Evolutionary conservation across 2,888 invertebrate species (phyloP).

Genomic region (Embidobia sp.): DNA sequence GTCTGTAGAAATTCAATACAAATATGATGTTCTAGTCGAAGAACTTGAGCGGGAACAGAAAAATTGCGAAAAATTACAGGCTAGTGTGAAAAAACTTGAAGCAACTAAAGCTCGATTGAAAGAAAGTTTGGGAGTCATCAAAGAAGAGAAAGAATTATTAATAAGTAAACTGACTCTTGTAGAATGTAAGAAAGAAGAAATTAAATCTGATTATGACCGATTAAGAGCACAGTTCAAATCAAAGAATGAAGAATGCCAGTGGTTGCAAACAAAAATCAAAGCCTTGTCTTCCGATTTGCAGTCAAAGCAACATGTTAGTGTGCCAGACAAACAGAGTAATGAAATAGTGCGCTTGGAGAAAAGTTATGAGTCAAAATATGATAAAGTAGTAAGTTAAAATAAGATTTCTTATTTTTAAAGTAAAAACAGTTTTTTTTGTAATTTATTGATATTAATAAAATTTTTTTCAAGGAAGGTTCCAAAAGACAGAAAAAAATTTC

Average conservation of each 20-base stretch:
- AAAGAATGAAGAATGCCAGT: constrained; percentile 83
- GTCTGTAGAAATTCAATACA: constrained; percentile 70
- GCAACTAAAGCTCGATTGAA: constrained; percentile 82
- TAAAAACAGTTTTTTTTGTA: too few species aligned
- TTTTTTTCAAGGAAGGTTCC: too few species aligned
- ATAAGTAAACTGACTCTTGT: constrained; percentile 73
- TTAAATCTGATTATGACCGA: constrained; percentile 82
- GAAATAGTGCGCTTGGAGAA: constrained; percentile 13
- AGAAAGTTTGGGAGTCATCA: constrained; percentile 82
- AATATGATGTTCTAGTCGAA: constrained; percentile 69
- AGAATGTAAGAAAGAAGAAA: constrained; percentile 82
- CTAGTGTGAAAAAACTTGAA: constrained; percentile 81
- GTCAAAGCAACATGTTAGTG: constrained; percentile 82
- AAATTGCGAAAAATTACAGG: constrained; percentile 80
- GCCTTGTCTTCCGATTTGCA: constrained; percentile 83
- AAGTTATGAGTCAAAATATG: constrained; percentile 19
- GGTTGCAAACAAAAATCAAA: constrained; percentile 82
- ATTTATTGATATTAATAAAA: too few species aligned
- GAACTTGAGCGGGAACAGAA: constrained; percentile 70
- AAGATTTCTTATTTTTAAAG: not conserved
- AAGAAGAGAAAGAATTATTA: constrained; percentile 81
- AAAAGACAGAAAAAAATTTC: too few species aligned
- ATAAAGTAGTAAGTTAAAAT: constrained; percentile 30
- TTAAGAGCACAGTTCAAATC: constrained; percentile 82
- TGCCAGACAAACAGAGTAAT: constrained; percentile 78